Percentiles rank a stretch among this genome's conserved stretches.
Conservation (phyloP, 2,888 invertebrate species). For the Apamea epomidion region DNA sequence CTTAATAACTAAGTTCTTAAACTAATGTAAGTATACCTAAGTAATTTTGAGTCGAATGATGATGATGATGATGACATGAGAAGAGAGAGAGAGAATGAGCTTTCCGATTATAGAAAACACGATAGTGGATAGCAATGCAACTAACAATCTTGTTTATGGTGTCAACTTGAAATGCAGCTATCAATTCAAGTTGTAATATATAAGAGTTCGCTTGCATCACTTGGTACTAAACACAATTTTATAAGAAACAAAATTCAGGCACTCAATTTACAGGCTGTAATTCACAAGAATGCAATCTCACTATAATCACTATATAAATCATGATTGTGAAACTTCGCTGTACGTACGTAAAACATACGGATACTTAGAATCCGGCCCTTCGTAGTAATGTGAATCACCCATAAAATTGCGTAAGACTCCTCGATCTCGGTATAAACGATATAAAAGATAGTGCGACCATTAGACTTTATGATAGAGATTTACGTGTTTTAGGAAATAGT, state of each 20-base stretch:
- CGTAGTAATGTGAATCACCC: constrained; percentile 14
- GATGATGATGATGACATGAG: too few relatives aligned
- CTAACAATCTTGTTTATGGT: not conserved
- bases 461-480: constrained; percentile 27
- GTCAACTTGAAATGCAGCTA: not conserved
- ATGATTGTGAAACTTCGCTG: constrained; percentile 1
- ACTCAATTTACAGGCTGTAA: not conserved
- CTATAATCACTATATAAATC: not conserved
- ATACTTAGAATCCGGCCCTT: constrained; percentile 3
- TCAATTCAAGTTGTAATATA: too few relatives aligned
- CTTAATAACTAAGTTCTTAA: too few relatives aligned
- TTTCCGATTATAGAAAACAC: not conserved
- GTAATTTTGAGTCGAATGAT: too few relatives aligned
- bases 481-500: not conserved
- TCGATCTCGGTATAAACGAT: constrained; percentile 7
- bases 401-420: constrained; percentile 28
- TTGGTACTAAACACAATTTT: not conserved
- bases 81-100: not conserved
- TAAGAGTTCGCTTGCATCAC: not conserved
- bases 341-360: not conserved
- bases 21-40: too few relatives aligned
- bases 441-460: constrained; percentile 1
- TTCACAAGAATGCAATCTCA: not conserved
- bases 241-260: not conserved
- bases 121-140: not conserved